phyloP scores from a whole-genome alignment of 2,113 vertebrate species.

The Tenrec ecaudatus region DNA sequence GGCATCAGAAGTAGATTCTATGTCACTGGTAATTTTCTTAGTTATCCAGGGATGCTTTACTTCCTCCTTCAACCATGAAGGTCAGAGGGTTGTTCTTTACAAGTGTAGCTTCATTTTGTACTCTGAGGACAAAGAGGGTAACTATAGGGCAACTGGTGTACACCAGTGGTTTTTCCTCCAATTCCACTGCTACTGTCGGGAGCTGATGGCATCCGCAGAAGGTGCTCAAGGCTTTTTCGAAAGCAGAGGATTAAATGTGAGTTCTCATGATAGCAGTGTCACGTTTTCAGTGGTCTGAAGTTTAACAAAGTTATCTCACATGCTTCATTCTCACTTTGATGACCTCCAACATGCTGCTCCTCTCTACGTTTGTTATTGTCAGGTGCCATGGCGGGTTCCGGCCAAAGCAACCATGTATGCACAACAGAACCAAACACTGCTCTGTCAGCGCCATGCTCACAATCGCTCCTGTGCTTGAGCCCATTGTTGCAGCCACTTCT shows the following conservation, averaged over 20 bases:
- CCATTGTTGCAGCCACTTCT: too few relatives aligned
- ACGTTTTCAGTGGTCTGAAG: background rate
- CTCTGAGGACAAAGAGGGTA: background rate
- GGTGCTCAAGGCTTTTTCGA: background rate
- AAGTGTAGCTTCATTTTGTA: background rate
- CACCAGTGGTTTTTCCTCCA: background rate
- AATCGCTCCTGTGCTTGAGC: too few relatives aligned
- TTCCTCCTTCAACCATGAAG: constrained; percentile 53
- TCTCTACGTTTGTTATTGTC: too few relatives aligned
- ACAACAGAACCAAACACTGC: too few relatives aligned
- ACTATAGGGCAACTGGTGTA: background rate
- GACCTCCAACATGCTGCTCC: background rate
- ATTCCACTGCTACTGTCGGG: background rate
- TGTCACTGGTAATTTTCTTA: constrained; percentile 67
- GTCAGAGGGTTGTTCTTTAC: constrained; percentile 28
- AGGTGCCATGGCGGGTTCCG: too few relatives aligned
- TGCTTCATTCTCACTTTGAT: background rate
- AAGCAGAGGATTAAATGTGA: background rate
- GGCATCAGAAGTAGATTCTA: constrained; percentile 67
- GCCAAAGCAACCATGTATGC: too few relatives aligned
- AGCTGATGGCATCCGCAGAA: background rate
- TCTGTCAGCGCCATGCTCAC: too few relatives aligned
- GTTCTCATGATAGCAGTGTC: background rate
- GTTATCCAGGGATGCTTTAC: constrained; percentile 50
- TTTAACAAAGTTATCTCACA: background rate